phyloP scores from a whole-genome alignment of 2,888 invertebrate genomes.

The Lepidocyrtoides sp. region DNA sequence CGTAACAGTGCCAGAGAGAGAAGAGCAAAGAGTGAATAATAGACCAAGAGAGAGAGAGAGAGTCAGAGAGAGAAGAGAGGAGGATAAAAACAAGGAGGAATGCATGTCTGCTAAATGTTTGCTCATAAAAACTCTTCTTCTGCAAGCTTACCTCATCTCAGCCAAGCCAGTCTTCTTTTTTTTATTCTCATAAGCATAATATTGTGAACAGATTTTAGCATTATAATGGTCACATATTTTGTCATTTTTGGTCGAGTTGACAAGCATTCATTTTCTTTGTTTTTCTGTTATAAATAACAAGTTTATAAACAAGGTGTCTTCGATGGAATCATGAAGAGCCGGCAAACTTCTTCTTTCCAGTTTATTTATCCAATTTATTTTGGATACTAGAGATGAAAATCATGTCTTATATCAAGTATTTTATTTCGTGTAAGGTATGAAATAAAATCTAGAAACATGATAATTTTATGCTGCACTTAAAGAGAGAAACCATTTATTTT shows the following conservation, averaged over 20 bases:
- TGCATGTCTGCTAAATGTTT: constrained; percentile 17
- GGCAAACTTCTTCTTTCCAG: too few relatives aligned
- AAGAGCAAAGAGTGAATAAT: neutral
- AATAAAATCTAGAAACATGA: too few relatives aligned
- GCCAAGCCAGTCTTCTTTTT: neutral
- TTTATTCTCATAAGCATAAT: neutral
- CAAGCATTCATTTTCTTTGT: neutral
- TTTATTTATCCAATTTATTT: too few relatives aligned
- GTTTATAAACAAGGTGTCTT: neutral
- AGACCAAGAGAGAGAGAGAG: too few relatives aligned
- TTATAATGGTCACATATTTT: neutral
- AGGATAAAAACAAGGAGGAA: constrained; percentile 47
- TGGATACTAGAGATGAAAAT: too few relatives aligned
- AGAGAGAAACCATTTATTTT: too few relatives aligned
- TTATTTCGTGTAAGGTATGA: too few relatives aligned
- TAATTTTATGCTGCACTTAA: too few relatives aligned
- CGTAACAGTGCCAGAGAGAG: constrained; percentile 75
- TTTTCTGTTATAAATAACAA: neutral
- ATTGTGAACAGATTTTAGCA: too few relatives aligned
- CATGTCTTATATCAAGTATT: too few relatives aligned
- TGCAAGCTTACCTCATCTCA: constrained; percentile 24
- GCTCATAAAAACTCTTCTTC: constrained; percentile 1
- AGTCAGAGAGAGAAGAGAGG: constrained; percentile 16
- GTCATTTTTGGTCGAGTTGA: neutral
- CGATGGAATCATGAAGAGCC: neutral